These are phyloP conservation scores for Nothobranchius kuhntae DNA, from an alignment of 2,113 vertebrate genomes.

Conservation along the genomic window DNA sequence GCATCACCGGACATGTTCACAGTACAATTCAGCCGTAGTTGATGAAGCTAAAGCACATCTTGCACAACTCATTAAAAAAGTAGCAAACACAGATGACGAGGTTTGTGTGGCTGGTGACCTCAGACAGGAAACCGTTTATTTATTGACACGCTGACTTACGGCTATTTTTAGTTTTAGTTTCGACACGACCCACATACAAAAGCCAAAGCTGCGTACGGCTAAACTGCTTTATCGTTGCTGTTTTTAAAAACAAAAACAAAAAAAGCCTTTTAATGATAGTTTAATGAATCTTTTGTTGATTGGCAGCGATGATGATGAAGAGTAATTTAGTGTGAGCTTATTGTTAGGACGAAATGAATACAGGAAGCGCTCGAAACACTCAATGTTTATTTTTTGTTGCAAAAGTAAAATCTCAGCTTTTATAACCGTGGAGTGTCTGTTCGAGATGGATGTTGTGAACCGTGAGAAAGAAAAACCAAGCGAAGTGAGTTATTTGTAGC, in stretches of 20 bases:
- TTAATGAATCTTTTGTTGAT: slow-evolving; percentile 32
- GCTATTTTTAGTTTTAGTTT: slow-evolving; percentile 41
- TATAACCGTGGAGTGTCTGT: slow-evolving; percentile 17
- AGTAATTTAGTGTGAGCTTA: slow-evolving; percentile 23
- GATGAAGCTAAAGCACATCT: slow-evolving; percentile 75
- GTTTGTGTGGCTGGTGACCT: slow-evolving; percentile 40
- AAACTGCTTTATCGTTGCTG: slow-evolving; percentile 34
- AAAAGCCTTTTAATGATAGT: slow-evolving; percentile 1
- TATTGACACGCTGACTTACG: slow-evolving; percentile 65
- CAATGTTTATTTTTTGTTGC: slow-evolving; percentile 17
- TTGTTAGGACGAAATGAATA: slow-evolving; percentile 51
- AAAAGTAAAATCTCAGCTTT: slow-evolving; percentile 13
- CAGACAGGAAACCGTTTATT: slow-evolving; percentile 64
- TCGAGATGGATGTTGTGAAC: not conserved
- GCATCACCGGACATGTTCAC: slow-evolving; percentile 53
- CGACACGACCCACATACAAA: slow-evolving; percentile 36
- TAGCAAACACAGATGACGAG: slow-evolving; percentile 78
- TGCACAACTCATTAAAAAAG: slow-evolving; percentile 72
- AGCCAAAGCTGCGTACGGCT: slow-evolving; percentile 60
- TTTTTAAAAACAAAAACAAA: not conserved
- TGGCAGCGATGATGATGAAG: slow-evolving; percentile 17
- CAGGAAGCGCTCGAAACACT: slow-evolving; percentile 38
- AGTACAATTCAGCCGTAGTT: slow-evolving; percentile 76
- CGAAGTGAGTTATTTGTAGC: not conserved
- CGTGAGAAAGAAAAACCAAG: slow-evolving; percentile 7